phyloP scores from a whole-genome alignment of 2,888 invertebrate species.

The Drosophila planitibia region DNA sequence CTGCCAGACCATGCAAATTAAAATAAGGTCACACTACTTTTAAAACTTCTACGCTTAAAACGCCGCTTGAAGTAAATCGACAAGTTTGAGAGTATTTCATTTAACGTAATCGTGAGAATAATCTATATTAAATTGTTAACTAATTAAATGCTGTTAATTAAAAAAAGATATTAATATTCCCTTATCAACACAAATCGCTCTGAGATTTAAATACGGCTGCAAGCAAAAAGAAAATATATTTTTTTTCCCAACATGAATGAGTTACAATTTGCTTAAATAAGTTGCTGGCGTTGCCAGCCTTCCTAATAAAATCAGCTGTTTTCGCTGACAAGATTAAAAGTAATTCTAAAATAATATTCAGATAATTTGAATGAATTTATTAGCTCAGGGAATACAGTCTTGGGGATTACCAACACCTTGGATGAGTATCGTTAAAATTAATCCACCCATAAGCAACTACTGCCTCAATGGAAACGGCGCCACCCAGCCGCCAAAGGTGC shows the following conservation, averaged over 20 bases:
- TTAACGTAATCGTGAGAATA: background rate
- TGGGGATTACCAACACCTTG: slow-evolving; percentile 55
- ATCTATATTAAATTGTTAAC: background rate
- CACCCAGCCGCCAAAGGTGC: slow-evolving; percentile 95
- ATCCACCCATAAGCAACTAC: slow-evolving; percentile 21
- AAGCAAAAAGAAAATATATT: background rate
- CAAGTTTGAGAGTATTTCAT: background rate
- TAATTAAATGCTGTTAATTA: background rate
- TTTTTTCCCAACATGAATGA: background rate
- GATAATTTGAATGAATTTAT: slow-evolving; percentile 8
- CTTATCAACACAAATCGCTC: background rate
- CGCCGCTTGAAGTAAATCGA: background rate
- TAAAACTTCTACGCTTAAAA: background rate
- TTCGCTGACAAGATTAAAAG: slow-evolving; percentile 4
- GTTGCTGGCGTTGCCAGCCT: background rate
- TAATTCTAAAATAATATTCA: slow-evolving; percentile 2
- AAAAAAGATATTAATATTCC: background rate
- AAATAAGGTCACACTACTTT: background rate
- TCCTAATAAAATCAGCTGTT: background rate
- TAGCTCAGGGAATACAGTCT: slow-evolving; percentile 30
- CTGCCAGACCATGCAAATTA: slow-evolving; percentile 4
- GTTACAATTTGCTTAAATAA: background rate
- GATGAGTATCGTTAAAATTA: slow-evolving; percentile 6
- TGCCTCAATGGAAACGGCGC: slow-evolving; percentile 87
- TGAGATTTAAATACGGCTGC: background rate